Base-by-base conservation (phyloP, 2,113 vertebrate genomes). In the Sphaerodactylus townsendi region DNA sequence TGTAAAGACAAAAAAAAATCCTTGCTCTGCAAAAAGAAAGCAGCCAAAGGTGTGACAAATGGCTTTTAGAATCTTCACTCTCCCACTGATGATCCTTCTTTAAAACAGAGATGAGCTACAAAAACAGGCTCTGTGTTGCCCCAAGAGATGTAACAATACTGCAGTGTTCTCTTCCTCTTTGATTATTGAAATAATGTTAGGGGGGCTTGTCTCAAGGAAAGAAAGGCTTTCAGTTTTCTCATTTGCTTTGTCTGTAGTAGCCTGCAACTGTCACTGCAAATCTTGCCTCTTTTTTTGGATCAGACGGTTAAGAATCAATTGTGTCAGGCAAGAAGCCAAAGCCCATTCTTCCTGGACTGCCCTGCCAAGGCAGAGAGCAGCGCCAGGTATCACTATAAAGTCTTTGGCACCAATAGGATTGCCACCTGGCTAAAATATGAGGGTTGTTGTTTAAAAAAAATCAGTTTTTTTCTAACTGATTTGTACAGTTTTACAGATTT, bases 321-420 rank as follows among this genome's bases (percentile, higher is more conserved):
- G 73, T 81, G 77, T 76, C 0, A 80, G 90, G 86, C 92, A 70
- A 74, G 81, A 37, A 93, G 91, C 88, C 89, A 90, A 69, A 69
- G 48, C 79, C 76, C 35, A 1, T 69, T 79, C 84, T 85, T 64
- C 19, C 77, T 64, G 79, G 87, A 30, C 69, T 86, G 76, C 79
- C 3, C 69, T 1, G 5, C 73, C 2, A 10, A 41, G 44, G 53
- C 68, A 66, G 48, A 46, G 33, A 56, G 76, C 86, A 82, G 56
- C 0, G 2, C 56, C 82, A 81, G 86, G 70, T 79, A 74, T 13
- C 19, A 23, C 66, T 25, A 23, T 70, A 65, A 77, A 71, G 50
- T 46, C 86, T 68, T 83, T 66, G 73, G 79, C 85, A 86, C 28
- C 50, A 72, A 76, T n/a, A 30, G 33, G n/a, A 72, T 14, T 64